Base-by-base conservation (phyloP, 2,113 vertebrate genomes). In the Odocoileus hemionus region DNA sequence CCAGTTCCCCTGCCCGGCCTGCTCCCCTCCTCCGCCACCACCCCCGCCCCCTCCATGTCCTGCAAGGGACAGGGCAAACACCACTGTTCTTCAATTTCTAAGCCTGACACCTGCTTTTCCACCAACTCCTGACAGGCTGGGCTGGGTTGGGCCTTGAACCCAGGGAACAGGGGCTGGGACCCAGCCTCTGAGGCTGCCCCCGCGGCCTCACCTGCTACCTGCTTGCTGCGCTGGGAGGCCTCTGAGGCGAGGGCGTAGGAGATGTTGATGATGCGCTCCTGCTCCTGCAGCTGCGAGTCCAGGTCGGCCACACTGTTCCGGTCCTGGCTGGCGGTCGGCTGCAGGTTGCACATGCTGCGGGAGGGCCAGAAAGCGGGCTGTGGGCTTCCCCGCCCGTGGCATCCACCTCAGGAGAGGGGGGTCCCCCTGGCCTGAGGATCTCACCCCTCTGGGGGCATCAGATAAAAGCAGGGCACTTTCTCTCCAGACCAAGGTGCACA, bases 231-330 rank as follows among this genome's bases (percentile, higher is more conserved):
- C 98, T 99, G 99, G 23, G 99, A 99, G 94, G 99, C 99, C 99
- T 99, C 99, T 0, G 99, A 99, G 98, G 99, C 99, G 97, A 99
- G 99, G 70, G 99, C 99, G 11, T 99, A 99, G 98, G 99, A 99
- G 99, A 99, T 99, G 98, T 99, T 99, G 99, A 99, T 99, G 98
- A 99, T 99, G 96, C 99, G 99, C 98, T 99, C 99, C 98, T 99
- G 99, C 96, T 99, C 99, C 98, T 99, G 99, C 95, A 99, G 98
- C 97, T 99, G 99, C 0, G 99, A 99, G 99, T 99, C 99, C 83
- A 99, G 98, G 55, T 99, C 99, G 39, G 99, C 98, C 19, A 98
- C 97, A 91, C 99, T 99, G 45, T 98, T 98, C 74, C 99, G 99
- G 97, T 99, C 99, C 98, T 99, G 98, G 94, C 98, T 90, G 60